Conservation (phyloP, 2,797 vertebrate species). For the Hafferia zeledoni region DNA sequence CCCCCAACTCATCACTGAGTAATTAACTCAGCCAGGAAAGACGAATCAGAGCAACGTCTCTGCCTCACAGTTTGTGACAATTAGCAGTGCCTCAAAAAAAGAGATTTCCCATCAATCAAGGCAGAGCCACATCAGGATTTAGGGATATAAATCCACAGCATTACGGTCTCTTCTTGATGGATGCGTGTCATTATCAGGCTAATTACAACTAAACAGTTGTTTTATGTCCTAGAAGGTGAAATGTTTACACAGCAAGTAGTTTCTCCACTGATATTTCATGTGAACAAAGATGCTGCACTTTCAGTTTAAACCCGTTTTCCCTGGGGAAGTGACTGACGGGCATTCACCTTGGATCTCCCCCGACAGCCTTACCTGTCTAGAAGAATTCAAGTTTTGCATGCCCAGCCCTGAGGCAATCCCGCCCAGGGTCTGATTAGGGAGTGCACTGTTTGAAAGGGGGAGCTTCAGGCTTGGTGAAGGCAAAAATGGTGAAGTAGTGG, state of each 20-base stretch:
- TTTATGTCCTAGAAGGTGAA: neutral
- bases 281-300: neutral
- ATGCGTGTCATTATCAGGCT: neutral
- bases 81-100: neutral
- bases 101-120: neutral
- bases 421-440: slow-evolving; percentile 95
- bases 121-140: neutral
- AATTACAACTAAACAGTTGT: neutral
- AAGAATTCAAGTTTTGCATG: slow-evolving; percentile 99
- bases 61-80: neutral
- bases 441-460: slow-evolving; percentile 96
- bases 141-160: neutral
- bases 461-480: slow-evolving; percentile 99
- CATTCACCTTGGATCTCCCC: neutral
- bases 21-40: neutral
- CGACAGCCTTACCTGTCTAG: slow-evolving; percentile 91
- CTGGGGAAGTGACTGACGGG: neutral
- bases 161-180: neutral
- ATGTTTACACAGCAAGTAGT: neutral
- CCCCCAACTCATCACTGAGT: neutral
- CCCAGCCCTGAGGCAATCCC: slow-evolving; percentile 94
- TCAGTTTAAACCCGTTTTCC: neutral
- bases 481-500: slow-evolving; percentile 98
- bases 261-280: neutral
- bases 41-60: neutral